phyloP scores from a whole-genome alignment of 2,113 vertebrate species.

The Gallinago paraguaiae region DNA sequence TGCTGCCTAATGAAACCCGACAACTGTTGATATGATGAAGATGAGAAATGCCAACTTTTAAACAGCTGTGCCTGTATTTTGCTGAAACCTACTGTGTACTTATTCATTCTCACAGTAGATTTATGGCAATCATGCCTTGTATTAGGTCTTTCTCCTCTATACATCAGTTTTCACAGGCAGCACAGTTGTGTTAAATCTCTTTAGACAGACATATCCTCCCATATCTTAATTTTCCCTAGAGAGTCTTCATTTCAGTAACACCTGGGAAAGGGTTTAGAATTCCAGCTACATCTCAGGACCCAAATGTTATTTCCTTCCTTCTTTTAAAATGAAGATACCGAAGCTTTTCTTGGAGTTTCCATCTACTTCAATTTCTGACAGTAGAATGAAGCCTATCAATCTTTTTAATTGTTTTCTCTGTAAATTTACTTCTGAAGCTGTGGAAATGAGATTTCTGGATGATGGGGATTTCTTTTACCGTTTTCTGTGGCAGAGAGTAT shows the following conservation, averaged over 20 bases:
- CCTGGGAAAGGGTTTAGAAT: background rate
- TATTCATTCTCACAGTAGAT: background rate
- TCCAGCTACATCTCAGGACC: background rate
- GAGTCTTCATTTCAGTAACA: background rate
- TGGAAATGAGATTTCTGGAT: background rate
- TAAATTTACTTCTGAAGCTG: background rate
- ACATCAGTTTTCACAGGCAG: background rate
- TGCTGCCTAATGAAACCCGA: background rate
- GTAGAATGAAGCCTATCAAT: background rate
- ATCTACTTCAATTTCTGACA: background rate
- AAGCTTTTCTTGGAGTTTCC: background rate
- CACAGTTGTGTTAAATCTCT: background rate
- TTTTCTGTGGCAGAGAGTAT: background rate
- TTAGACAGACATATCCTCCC: background rate
- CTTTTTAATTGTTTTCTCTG: background rate
- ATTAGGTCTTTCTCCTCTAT: constrained; percentile 2
- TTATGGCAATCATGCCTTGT: background rate
- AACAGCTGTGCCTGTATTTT: background rate
- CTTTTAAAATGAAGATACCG: background rate
- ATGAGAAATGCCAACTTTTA: background rate
- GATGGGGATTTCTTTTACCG: background rate
- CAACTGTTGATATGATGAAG: background rate
- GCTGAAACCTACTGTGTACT: background rate
- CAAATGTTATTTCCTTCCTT: background rate
- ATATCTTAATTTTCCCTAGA: background rate